A percentile compares a stretch with the other conserved stretches of the same genome.
Conservation (phyloP, 2,888 invertebrate species). For the Metallyticus violacea region DNA sequence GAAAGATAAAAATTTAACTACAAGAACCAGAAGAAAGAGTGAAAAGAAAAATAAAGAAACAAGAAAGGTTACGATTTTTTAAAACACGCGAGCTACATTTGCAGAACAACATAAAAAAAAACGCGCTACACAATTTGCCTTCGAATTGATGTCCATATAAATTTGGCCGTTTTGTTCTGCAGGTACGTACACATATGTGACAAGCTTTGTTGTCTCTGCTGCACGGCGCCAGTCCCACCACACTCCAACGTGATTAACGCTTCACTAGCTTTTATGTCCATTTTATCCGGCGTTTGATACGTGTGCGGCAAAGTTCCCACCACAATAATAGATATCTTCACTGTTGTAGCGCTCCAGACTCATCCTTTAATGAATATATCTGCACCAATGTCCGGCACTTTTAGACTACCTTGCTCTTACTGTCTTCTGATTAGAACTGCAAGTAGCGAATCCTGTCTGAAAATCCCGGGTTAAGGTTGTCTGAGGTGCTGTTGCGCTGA, state of each 20-base stretch:
- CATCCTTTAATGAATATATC: too few relatives aligned
- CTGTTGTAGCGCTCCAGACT: too few relatives aligned
- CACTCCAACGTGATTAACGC: not conserved
- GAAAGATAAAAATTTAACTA: too few relatives aligned
- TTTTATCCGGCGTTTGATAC: not conserved
- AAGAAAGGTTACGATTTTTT: not conserved
- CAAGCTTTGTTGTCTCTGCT: not conserved
- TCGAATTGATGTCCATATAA: not conserved
- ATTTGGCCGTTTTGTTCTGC: not conserved
- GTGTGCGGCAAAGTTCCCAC: not conserved
- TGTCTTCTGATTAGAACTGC: too few relatives aligned
- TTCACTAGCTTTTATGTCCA: not conserved
- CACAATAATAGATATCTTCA: not conserved
- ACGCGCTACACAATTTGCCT: not conserved
- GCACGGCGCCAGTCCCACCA: not conserved
- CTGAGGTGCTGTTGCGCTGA: too few relatives aligned
- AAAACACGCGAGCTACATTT: not conserved
- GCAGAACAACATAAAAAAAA: not conserved
- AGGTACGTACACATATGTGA: not conserved
- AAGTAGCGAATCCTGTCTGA: too few relatives aligned
- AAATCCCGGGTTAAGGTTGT: too few relatives aligned
- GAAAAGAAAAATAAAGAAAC: too few relatives aligned
- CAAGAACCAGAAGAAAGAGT: too few relatives aligned
- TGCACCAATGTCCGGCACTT: too few relatives aligned
- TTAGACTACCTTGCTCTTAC: too few relatives aligned